A percentile compares a stretch with the other conserved stretches of the same genome.
These are phyloP conservation scores for Euborellia annulipes DNA, from an alignment of 1,140 invertebrate species.

Conservation along the genomic window DNA sequence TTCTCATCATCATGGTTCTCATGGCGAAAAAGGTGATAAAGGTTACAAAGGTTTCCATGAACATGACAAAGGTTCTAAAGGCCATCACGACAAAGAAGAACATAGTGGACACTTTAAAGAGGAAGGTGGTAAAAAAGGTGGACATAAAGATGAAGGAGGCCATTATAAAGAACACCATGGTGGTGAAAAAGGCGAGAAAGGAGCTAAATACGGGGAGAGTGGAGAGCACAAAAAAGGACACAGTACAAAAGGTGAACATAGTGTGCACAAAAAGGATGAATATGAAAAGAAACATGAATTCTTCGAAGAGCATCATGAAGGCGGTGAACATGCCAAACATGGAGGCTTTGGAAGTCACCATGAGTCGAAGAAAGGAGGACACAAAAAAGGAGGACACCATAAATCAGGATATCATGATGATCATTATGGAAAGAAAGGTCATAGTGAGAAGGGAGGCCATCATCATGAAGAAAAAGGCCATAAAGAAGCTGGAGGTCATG, in stretches of 20 bases:
- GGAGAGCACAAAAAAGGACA: slow-evolving; percentile 14
- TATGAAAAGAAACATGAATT: slow-evolving; percentile 28
- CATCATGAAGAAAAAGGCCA: slow-evolving; percentile 37
- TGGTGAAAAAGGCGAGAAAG: slow-evolving; percentile 12
- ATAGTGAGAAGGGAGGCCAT: slow-evolving; percentile 37
- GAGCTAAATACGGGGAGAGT: slow-evolving; percentile 9
- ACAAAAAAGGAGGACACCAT: slow-evolving; percentile 30
- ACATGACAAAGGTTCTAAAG: slow-evolving; percentile 11
- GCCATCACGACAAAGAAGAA: slow-evolving; percentile 12
- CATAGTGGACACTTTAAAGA: slow-evolving; percentile 10
- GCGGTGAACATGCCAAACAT: slow-evolving; percentile 13
- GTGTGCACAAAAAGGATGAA: slow-evolving; percentile 54
- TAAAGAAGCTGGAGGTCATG: slow-evolving; percentile 33
- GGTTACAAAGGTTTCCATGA: slow-evolving; percentile 12
- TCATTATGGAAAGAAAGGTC: slow-evolving; percentile 36
- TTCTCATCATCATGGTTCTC: slow-evolving; percentile 5
- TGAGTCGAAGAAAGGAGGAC: slow-evolving; percentile 12
- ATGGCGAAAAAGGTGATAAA: slow-evolving; percentile 10
- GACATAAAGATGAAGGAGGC: slow-evolving; percentile 10
- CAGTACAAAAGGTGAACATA: slow-evolving; percentile 37
- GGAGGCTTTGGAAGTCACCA: slow-evolving; percentile 9
- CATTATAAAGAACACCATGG: slow-evolving; percentile 12
- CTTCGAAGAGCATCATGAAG: slow-evolving; percentile 15
- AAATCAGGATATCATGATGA: slow-evolving; percentile 23
- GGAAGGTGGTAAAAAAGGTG: slow-evolving; percentile 11